These are phyloP conservation scores for Synanthedon andrenaeformis DNA, from an alignment of 2,888 invertebrate genomes.

Conservation along the genomic window DNA sequence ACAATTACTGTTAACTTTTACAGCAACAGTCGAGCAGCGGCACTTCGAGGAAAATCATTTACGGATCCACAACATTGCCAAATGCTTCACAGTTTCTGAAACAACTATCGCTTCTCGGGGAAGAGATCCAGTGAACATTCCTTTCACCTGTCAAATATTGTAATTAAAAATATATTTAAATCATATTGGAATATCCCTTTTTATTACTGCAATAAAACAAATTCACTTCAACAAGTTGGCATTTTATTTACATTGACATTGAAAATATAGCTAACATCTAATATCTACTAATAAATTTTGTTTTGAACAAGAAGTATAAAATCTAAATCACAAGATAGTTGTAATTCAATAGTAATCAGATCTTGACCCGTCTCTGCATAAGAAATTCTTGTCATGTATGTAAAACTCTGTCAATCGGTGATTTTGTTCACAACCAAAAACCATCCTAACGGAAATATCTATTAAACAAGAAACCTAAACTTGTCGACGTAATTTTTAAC, in stretches of 20 bases:
- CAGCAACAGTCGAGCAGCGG: conserved; percentile 77
- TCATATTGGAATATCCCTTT: background rate
- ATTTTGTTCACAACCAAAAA: conserved; percentile 31
- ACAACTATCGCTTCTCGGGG: conserved; percentile 85
- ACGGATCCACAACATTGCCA: conserved; percentile 94
- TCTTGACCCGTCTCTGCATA: conserved; percentile 35
- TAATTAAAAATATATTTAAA: background rate
- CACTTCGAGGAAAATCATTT: conserved; percentile 84
- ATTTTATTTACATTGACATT: conserved; percentile 72
- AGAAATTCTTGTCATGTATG: conserved; percentile 18
- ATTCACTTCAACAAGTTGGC: conserved; percentile 63
- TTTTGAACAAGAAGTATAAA: conserved; percentile 71
- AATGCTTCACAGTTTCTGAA: conserved; percentile 95
- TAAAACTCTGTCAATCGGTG: conserved; percentile 9
- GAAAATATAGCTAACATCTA: conserved; percentile 71
- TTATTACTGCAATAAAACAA: background rate
- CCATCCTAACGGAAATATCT: conserved; percentile 4
- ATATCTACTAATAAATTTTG: conserved; percentile 66
- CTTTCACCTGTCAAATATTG: conserved; percentile 10
- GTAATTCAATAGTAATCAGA: conserved; percentile 56
- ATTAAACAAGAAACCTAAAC: conserved; percentile 1
- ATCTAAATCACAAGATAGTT: conserved; percentile 68
- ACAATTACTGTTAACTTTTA: conserved; percentile 19
- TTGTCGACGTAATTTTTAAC: conserved; percentile 36
- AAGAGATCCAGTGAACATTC: conserved; percentile 74